Percentiles rank a stretch among this genome's conserved stretches.
Evolutionary conservation across 2,888 invertebrate species (phyloP).

Genomic region (Lysandra bellargus): DNA sequence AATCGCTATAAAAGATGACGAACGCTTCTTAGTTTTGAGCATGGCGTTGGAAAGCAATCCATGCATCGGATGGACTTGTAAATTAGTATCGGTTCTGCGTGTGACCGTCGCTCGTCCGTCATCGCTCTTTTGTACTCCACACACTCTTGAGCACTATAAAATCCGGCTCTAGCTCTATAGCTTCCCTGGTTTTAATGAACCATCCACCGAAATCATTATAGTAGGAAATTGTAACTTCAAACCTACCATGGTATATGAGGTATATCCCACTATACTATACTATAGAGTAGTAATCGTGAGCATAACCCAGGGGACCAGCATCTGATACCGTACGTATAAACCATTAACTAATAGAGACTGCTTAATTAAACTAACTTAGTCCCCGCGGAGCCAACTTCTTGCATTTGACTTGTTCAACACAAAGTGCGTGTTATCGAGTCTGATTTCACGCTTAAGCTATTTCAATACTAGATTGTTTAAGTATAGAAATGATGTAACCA

Average conservation of each 20-base stretch:
- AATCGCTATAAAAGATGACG: no score
- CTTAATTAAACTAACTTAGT: constrained; percentile 45
- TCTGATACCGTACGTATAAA: constrained; percentile 43
- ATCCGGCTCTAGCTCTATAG: no score
- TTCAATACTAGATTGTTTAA: background rate
- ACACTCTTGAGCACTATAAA: no score
- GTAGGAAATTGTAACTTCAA: background rate
- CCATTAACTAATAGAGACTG: constrained; percentile 47
- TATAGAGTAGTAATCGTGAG: constrained; percentile 53
- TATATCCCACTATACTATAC: constrained; percentile 21
- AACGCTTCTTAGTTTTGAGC: no score
- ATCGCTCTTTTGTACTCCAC: no score
- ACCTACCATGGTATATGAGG: constrained; percentile 31
- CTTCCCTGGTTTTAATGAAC: no score
- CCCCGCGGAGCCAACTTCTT: constrained; percentile 37
- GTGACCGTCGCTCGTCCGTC: no score
- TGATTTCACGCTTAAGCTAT: background rate
- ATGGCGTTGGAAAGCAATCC: no score
- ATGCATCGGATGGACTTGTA: no score
- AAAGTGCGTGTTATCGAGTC: background rate
- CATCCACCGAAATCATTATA: background rate
- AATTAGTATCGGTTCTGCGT: no score
- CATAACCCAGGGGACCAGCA: constrained; percentile 51
- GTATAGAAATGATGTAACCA: no score
- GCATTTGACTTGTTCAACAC: constrained; percentile 24